Conservation (phyloP, 2,888 invertebrate species). For the Drosophila subquinaria region DNA sequence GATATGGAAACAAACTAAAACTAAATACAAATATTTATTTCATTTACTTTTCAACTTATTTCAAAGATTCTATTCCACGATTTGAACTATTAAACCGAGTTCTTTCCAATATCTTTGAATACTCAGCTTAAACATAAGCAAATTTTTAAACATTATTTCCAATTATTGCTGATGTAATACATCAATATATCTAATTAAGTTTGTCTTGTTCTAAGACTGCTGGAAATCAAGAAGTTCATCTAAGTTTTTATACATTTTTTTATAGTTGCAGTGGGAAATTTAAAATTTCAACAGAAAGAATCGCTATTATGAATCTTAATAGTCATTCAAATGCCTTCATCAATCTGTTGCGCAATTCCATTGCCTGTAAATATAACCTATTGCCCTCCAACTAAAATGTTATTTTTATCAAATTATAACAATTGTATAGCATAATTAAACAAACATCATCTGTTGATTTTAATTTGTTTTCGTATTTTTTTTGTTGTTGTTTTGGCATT, state of each 20-base stretch:
- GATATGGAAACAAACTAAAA: slow-evolving; percentile 6
- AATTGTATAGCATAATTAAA: slow-evolving; percentile 3
- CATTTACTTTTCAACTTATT: slow-evolving; percentile 16
- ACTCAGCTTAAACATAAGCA: too few relatives aligned
- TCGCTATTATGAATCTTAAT: neutral
- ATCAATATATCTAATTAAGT: too few relatives aligned
- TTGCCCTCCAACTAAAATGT: neutral
- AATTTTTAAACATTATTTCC: too few relatives aligned
- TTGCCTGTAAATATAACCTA: neutral
- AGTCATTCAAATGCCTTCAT: neutral
- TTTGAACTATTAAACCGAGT: too few relatives aligned
- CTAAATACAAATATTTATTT: neutral
- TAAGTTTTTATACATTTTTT: neutral
- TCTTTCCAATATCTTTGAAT: too few relatives aligned
- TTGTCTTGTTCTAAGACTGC: too few relatives aligned
- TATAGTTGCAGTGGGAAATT: too few relatives aligned
- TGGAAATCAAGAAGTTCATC: too few relatives aligned
- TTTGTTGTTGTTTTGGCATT: neutral
- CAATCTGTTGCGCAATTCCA: neutral
- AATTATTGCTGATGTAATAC: too few relatives aligned
- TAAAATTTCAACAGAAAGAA: neutral
- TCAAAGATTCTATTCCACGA: too few relatives aligned
- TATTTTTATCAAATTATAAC: neutral
- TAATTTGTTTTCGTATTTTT: neutral
- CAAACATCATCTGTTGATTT: slow-evolving; percentile 2